These are phyloP conservation scores for Podotricha telesiphe DNA, from an alignment of 2,888 invertebrate species.

Conservation along the genomic window DNA sequence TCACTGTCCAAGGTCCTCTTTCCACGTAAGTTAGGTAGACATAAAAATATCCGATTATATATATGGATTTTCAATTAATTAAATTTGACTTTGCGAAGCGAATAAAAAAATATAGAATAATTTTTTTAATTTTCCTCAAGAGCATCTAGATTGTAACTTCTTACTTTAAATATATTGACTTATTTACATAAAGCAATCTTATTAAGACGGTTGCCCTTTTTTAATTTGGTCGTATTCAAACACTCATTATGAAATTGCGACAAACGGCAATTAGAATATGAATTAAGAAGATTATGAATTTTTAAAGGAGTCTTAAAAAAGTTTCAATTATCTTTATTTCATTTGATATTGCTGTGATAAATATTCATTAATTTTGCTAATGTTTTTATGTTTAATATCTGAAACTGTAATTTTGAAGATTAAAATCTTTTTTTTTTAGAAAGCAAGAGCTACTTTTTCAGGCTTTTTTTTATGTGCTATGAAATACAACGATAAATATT, in stretches of 20 bases:
- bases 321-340: constrained; percentile 2
- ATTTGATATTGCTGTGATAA: neutral
- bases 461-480: too few species aligned
- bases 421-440: too few species aligned
- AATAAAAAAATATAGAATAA: too few species aligned
- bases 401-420: too few species aligned
- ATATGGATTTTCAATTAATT: too few species aligned
- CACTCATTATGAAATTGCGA: constrained; percentile 13
- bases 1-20: too few species aligned
- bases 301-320: neutral
- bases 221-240: constrained; percentile 5
- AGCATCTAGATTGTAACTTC: constrained; percentile 6
- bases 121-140: constrained; percentile 4
- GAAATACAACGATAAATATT: too few species aligned
- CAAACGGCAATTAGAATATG: constrained; percentile 9
- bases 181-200: constrained; percentile 26
- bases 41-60: too few species aligned
- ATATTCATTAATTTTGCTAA: neutral
- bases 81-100: too few species aligned
- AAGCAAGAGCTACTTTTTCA: too few species aligned
- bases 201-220: constrained; percentile 8
- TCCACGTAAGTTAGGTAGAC: too few species aligned
- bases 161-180: constrained; percentile 22
- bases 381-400: too few species aligned
- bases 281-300: constrained; percentile 11